These are phyloP conservation scores for Tanaodytes sp. DNA, from an alignment of 2,888 invertebrate species.

Conservation along the genomic window DNA sequence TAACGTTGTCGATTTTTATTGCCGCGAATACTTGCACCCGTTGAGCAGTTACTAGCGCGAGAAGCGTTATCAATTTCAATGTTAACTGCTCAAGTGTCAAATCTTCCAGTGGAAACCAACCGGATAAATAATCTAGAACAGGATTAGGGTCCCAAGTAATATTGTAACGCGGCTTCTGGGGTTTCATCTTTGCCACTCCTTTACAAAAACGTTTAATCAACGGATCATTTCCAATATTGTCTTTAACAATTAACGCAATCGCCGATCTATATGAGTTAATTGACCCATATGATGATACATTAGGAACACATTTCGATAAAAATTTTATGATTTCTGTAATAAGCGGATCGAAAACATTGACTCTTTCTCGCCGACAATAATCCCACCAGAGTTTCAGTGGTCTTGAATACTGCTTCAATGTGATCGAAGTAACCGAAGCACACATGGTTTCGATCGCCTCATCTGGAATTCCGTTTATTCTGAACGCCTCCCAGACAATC, in stretches of 20 bases:
- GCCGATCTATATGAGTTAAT: conserved; percentile 1
- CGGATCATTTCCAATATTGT: too few relatives aligned
- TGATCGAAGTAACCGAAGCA: neutral
- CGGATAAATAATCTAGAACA: neutral
- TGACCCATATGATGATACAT: conserved; percentile 50
- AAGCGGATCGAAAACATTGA: neutral
- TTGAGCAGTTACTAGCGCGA: neutral
- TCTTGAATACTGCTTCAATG: neutral
- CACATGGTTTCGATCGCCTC: neutral
- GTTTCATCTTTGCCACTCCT: too few relatives aligned
- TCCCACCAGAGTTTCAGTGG: neutral
- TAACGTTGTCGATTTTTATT: neutral
- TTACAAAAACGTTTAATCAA: too few relatives aligned
- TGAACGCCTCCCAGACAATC: conserved; percentile 15
- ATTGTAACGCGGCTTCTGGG: neutral
- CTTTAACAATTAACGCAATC: conserved; percentile 1
- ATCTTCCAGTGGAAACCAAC: neutral
- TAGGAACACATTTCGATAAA: conserved; percentile 36
- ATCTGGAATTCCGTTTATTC: conserved; percentile 4
- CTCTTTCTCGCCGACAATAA: neutral
- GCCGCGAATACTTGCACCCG: neutral
- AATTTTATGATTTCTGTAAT: neutral
- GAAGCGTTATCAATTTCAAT: neutral
- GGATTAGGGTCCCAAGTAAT: conserved; percentile 1
- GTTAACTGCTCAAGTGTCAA: neutral